phyloP scores from a whole-genome alignment of 1,140 invertebrate genomes.

The Sminthurides bifidus region DNA sequence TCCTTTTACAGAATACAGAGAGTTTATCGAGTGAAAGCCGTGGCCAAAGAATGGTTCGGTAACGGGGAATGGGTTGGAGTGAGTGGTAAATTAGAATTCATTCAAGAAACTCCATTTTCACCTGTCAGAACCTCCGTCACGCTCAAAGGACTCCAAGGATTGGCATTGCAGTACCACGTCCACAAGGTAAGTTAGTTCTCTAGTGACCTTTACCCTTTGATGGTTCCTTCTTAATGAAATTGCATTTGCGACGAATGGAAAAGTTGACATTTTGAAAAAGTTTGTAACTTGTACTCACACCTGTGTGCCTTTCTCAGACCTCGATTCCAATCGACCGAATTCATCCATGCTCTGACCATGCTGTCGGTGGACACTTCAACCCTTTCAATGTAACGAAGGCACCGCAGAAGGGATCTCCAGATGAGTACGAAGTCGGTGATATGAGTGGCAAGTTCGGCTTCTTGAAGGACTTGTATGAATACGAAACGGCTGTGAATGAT shows the following conservation, averaged over 20 bases:
- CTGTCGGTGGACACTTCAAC: constrained; percentile 71
- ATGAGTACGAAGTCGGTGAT: constrained; percentile 81
- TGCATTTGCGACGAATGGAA: background rate
- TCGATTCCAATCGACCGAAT: constrained; percentile 27
- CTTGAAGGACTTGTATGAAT: constrained; percentile 37
- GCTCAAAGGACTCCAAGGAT: constrained; percentile 56
- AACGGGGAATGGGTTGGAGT: constrained; percentile 53
- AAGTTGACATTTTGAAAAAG: background rate
- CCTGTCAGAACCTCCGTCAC: constrained; percentile 63
- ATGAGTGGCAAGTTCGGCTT: constrained; percentile 77
- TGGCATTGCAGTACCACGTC: constrained; percentile 62
- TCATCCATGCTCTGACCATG: constrained; percentile 55
- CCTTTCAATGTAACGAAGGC: constrained; percentile 56
- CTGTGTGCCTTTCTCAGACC: constrained; percentile 12
- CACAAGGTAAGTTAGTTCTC: constrained; percentile 51
- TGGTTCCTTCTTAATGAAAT: background rate
- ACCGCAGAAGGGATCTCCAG: constrained; percentile 55
- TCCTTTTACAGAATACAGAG: constrained; percentile 51
- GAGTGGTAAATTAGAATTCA: constrained; percentile 46
- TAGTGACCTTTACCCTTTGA: background rate
- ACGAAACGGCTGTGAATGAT: constrained; percentile 61
- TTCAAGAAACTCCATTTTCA: constrained; percentile 72
- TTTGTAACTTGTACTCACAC: too few species aligned
- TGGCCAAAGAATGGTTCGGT: constrained; percentile 73
- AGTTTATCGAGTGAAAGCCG: constrained; percentile 64